Conservation (phyloP, 2,888 invertebrate species). For the Eupithecia vulgata region DNA sequence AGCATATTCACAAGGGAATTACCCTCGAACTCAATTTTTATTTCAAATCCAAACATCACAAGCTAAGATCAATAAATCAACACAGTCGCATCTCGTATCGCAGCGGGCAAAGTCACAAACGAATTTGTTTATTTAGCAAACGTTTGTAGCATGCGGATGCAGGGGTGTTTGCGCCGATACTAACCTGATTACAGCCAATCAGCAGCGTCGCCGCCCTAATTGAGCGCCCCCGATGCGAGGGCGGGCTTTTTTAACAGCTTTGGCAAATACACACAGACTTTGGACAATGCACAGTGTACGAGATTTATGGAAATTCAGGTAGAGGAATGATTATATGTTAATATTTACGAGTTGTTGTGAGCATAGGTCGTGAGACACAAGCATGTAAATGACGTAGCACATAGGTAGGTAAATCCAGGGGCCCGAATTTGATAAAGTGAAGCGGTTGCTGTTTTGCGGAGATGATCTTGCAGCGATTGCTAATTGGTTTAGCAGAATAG, state of each 20-base stretch:
- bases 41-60: slow-evolving; percentile 1
- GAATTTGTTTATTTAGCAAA: slow-evolving; percentile 46
- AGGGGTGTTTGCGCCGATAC: slow-evolving; percentile 74
- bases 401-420: too few relatives aligned
- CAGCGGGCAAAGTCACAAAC: slow-evolving; percentile 52
- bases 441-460: too few relatives aligned
- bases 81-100: slow-evolving; percentile 58
- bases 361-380: background rate
- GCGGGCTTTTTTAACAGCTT: slow-evolving; percentile 81
- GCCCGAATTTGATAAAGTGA: too few relatives aligned
- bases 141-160: slow-evolving; percentile 65
- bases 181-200: slow-evolving; percentile 83
- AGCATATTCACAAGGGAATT: background rate
- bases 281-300: slow-evolving; percentile 37
- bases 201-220: slow-evolving; percentile 81
- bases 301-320: slow-evolving; percentile 12
- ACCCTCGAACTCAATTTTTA: background rate
- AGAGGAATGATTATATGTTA: background rate
- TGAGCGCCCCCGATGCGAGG: slow-evolving; percentile 77
- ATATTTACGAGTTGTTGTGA: background rate
- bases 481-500: too few relatives aligned
- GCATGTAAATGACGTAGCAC: background rate
- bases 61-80: slow-evolving; percentile 28
- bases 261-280: slow-evolving; percentile 63
- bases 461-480: too few relatives aligned